These are phyloP conservation scores for Labeo rohita DNA, from an alignment of 2,113 vertebrate genomes.

Conservation along the genomic window DNA sequence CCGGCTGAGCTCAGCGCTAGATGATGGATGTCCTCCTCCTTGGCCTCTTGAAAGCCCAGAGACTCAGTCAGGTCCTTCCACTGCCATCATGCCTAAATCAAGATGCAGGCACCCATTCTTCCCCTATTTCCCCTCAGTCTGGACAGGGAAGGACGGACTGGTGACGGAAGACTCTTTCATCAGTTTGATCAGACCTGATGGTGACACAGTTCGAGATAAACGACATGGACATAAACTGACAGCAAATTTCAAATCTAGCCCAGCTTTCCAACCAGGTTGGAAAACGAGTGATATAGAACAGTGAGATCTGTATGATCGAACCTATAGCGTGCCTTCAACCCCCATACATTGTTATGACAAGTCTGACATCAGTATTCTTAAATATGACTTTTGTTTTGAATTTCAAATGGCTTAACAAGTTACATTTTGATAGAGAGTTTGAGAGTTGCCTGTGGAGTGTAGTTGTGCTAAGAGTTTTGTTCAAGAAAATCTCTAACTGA, in stretches of 20 bases:
- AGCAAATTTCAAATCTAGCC: constrained; percentile 19
- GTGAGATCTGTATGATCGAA: neutral
- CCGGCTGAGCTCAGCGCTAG: constrained; percentile 36
- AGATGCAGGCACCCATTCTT: constrained; percentile 51
- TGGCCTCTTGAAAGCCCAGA: constrained; percentile 49
- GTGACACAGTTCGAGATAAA: constrained; percentile 37
- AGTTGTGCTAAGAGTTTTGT: neutral
- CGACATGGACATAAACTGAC: constrained; percentile 26
- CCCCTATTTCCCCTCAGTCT: constrained; percentile 41
- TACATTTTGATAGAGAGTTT: neutral
- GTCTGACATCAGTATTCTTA: constrained; percentile 8
- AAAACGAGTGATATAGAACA: neutral
- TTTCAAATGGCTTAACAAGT: neutral
- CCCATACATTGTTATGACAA: neutral
- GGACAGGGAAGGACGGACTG: constrained; percentile 47
- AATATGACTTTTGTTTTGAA: neutral
- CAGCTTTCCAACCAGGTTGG: constrained; percentile 27
- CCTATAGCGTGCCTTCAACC: neutral
- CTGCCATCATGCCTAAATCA: constrained; percentile 56
- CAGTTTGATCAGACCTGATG: constrained; percentile 40
- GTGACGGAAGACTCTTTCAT: constrained; percentile 39
- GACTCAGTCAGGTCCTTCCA: constrained; percentile 51
- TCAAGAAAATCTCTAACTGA: neutral
- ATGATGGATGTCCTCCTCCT: constrained; percentile 55
- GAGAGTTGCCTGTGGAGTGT: neutral